Percentiles rank a stretch among this genome's conserved stretches.
Evolutionary conservation across 2,113 vertebrate genomes (phyloP).

Genomic region (Nothoprocta pentlandii): DNA sequence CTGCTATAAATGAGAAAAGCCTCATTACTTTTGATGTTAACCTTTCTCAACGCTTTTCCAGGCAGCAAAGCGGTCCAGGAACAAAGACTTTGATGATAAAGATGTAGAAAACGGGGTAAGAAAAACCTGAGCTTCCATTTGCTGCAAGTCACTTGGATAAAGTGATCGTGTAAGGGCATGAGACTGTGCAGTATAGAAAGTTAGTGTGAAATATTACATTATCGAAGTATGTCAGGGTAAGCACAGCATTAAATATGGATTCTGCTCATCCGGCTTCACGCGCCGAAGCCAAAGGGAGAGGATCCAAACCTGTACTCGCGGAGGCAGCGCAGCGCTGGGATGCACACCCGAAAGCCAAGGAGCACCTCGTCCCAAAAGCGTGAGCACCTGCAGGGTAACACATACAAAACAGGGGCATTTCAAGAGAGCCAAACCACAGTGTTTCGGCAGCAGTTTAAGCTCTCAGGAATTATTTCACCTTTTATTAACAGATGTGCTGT

Average conservation of each 20-base stretch:
- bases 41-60: constrained; percentile 34
- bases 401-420: neutral
- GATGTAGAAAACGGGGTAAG: neutral
- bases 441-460: neutral
- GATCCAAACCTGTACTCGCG: no score
- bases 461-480: neutral
- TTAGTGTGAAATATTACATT: neutral
- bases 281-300: no score
- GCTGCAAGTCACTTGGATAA: neutral
- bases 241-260: neutral
- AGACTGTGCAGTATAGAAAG: neutral
- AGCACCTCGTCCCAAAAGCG: neutral
- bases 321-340: no score
- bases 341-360: no score
- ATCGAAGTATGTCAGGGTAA: neutral
- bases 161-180: neutral
- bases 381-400: neutral
- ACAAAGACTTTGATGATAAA: constrained; percentile 11
- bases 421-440: neutral
- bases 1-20: neutral
- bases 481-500: neutral
- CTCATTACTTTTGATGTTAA: constrained; percentile 39
- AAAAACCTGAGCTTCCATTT: neutral
- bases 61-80: neutral
- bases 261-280: neutral